Evolutionary conservation across 2,888 invertebrate genomes (phyloP).

Genomic region (Habroteleia sp.): DNA sequence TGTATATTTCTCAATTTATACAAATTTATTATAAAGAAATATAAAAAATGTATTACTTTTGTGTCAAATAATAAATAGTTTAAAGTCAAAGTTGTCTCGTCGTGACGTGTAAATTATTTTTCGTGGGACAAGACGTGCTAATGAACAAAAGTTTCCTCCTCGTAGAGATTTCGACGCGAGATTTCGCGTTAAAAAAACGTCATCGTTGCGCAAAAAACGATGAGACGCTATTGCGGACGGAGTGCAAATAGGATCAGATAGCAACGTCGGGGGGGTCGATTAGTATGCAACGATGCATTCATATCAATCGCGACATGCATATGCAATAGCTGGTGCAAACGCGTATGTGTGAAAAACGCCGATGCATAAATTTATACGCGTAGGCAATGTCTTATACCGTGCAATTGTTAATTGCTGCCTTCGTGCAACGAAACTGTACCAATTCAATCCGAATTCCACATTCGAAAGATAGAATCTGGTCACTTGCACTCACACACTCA

Average conservation of each 20-base stretch:
- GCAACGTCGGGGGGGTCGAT: constrained; percentile 70
- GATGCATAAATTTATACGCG: constrained; percentile 75
- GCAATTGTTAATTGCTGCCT: constrained; percentile 74
- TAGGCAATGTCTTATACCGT: constrained; percentile 73
- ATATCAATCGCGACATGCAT: constrained; percentile 79
- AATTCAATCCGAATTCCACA: constrained; percentile 57
- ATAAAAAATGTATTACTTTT: too few relatives aligned
- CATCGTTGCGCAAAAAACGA: constrained; percentile 68
- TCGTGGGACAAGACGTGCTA: constrained; percentile 10
- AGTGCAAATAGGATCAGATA: constrained; percentile 77
- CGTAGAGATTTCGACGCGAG: constrained; percentile 65
- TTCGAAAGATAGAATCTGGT: constrained; percentile 39
- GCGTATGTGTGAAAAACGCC: constrained; percentile 67
- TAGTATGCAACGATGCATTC: constrained; percentile 79
- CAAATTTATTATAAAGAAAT: too few relatives aligned
- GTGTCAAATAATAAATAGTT: too few relatives aligned
- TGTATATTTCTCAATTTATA: too few relatives aligned
- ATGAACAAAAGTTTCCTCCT: constrained; percentile 8
- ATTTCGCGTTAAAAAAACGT: constrained; percentile 62
- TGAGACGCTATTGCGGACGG: constrained; percentile 68
- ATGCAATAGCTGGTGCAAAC: constrained; percentile 70
- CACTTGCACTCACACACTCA: too few relatives aligned
- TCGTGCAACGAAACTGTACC: constrained; percentile 58
- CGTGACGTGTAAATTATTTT: background rate
- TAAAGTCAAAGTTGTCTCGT: too few relatives aligned